phyloP scores from a whole-genome alignment of 2,113 vertebrate genomes.

The Onychorhynchus coronatus region DNA sequence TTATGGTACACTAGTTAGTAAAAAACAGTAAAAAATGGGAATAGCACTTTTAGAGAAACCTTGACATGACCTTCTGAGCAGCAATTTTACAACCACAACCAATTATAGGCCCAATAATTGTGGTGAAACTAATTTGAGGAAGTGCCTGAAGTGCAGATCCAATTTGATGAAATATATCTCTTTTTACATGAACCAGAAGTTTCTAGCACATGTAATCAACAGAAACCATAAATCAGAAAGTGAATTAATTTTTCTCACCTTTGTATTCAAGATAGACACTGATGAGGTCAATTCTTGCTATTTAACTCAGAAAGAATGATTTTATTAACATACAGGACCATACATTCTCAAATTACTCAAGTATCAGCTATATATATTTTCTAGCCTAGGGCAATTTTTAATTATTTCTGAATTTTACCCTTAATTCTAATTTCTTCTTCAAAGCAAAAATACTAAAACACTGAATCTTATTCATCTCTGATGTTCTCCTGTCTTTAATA shows the following conservation, averaged over 20 bases:
- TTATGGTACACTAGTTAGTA: background rate
- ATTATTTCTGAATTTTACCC: background rate
- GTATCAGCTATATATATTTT: background rate
- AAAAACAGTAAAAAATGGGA: background rate
- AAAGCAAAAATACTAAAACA: background rate
- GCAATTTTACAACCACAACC: background rate
- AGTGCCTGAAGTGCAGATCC: background rate
- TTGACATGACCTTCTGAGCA: background rate
- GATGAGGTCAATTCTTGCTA: background rate
- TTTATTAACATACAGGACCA: background rate
- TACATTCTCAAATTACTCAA: background rate
- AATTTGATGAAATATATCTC: background rate
- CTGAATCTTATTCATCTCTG: background rate
- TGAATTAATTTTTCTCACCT: background rate
- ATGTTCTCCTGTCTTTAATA: background rate
- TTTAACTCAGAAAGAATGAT: background rate
- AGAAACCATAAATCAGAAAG: background rate
- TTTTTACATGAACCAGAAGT: background rate
- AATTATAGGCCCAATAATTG: background rate
- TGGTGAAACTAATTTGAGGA: background rate
- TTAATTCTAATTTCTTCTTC: background rate
- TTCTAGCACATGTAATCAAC: background rate
- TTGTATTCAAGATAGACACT: background rate
- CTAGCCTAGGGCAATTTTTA: background rate
- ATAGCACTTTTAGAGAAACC: background rate